Base-by-base conservation (phyloP, 2,888 invertebrate species). In the Odontocerum albicorne region DNA sequence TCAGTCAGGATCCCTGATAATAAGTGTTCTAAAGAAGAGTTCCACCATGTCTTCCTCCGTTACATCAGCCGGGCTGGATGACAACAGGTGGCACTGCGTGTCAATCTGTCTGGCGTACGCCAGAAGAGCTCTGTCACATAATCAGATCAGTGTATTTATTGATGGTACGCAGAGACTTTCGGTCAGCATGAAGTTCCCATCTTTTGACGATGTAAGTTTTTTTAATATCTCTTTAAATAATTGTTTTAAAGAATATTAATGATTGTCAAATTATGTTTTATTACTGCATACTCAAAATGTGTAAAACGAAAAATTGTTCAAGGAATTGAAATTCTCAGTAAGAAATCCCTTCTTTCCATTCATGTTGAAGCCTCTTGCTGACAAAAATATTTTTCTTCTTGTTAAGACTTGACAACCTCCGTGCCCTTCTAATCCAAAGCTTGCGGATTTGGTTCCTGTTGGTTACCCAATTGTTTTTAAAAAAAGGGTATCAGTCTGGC, bases 101-200 rank as follows among this genome's bases (percentile, higher is more conserved):
- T 78, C 77, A 12, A 72, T 83, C 27, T 68, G 69, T 19, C 64
- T 74, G 43, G 70, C 70, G 10, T 73, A 73, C 8, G 72, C 70
- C 6, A 76, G 78, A 61, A 68, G 83, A 22, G 83, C 82, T 2
- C 83, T 84, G 67, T 75, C 79, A 13, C 79, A 79, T 61, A 82
- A 81, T 62, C 80, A 82, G 64, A 70, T 84, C 17, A 71, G 74
- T 55, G 76, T 84, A 21, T 83, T 75, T 62, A 73, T 84, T 21
- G 84, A 84, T 65, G 82, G 82, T 31, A 70, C 74, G 32, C 77
- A 77, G 62, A 75, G 77, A 61, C 64, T 80, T 7, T 75, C 72
- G 52, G 73, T 78, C 36, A 76, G 77, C 2, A 68, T 83, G 19
- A 83, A 82, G 64, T 80, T 81, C 60, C 80, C 80, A 27, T 73